These are phyloP conservation scores for Harpagifer antarcticus DNA, from an alignment of 2,797 vertebrate species.

Conservation along the genomic window DNA sequence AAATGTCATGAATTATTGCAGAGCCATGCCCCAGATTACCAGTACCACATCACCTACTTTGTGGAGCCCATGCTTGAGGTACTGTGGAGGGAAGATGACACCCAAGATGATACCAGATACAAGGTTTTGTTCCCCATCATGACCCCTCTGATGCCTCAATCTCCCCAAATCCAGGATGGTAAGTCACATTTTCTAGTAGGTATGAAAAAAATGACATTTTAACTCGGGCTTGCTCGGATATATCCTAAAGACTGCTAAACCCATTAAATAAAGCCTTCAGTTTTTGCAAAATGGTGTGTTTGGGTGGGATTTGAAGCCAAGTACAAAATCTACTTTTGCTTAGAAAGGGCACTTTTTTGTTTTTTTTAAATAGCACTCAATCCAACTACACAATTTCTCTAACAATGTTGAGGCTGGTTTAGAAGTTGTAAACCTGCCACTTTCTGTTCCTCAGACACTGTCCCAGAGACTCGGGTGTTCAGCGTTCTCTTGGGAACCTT, in stretches of 20 bases:
- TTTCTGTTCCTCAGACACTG: slow-evolving; percentile 67
- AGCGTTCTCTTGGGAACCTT: slow-evolving; percentile 74
- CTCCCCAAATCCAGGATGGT: slow-evolving; percentile 64
- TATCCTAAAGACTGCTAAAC: background rate
- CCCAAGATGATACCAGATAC: slow-evolving; percentile 77
- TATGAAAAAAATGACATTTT: too few relatives aligned
- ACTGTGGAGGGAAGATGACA: slow-evolving; percentile 74
- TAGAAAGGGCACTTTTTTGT: too few relatives aligned
- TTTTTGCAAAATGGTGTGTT: too few relatives aligned
- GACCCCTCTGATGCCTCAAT: slow-evolving; percentile 75
- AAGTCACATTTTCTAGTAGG: background rate
- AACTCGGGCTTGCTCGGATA: too few relatives aligned
- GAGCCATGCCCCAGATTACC: slow-evolving; percentile 82
- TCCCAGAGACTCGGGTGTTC: slow-evolving; percentile 68
- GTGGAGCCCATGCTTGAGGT: slow-evolving; percentile 86
- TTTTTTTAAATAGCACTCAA: too few relatives aligned
- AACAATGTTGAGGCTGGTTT: rapidly evolving
- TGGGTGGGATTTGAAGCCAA: too few relatives aligned
- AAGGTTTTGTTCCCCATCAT: slow-evolving; percentile 84
- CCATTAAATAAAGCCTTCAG: too few relatives aligned
- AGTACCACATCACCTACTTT: slow-evolving; percentile 79
- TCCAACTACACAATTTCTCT: too few relatives aligned
- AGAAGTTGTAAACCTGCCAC: rapidly evolving
- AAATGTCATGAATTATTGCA: slow-evolving; percentile 67
- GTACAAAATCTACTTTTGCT: too few relatives aligned